phyloP scores from a whole-genome alignment of 2,113 vertebrate genomes.

The Brachirus orientalis region DNA sequence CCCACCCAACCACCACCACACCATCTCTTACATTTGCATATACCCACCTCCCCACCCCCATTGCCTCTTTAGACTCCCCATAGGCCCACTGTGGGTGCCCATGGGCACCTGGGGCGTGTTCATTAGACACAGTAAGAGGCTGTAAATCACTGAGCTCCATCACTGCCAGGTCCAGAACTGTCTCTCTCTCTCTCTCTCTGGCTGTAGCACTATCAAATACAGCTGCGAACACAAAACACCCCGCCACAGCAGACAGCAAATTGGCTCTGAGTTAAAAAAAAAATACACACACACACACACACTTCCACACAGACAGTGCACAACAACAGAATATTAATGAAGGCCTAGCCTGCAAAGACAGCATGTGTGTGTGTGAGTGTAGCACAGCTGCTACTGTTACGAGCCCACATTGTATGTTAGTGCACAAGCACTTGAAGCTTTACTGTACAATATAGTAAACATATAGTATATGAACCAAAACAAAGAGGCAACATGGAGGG shows the following conservation, averaged over 20 bases:
- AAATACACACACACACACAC: conserved; percentile 44
- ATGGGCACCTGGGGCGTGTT: conserved; percentile 70
- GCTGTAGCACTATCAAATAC: conserved; percentile 81
- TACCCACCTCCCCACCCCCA: neutral
- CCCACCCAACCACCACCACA: neutral
- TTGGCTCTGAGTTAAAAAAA: conserved; percentile 74
- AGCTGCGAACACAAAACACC: conserved; percentile 85
- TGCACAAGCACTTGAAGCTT: neutral
- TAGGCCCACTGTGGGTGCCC: conserved; percentile 60
- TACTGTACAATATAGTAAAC: conserved; percentile 3
- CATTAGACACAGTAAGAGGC: conserved; percentile 82
- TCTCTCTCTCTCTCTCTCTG: conserved; percentile 52
- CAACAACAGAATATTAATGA: conserved; percentile 87
- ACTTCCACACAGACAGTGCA: conserved; percentile 68
- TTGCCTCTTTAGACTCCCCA: conserved; percentile 53
- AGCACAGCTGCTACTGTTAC: conserved; percentile 32
- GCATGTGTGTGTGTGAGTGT: conserved; percentile 19
- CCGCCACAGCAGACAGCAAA: conserved; percentile 79
- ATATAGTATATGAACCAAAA: neutral
- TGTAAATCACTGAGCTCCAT: conserved; percentile 83
- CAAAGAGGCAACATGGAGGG: conserved; percentile 15
- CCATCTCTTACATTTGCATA: conserved; percentile 24
- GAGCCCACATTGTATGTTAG: conserved; percentile 31
- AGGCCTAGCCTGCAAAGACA: conserved; percentile 64
- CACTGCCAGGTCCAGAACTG: conserved; percentile 75